Conservation (phyloP, 2,797 vertebrate species). For the Acomys russatus region DNA sequence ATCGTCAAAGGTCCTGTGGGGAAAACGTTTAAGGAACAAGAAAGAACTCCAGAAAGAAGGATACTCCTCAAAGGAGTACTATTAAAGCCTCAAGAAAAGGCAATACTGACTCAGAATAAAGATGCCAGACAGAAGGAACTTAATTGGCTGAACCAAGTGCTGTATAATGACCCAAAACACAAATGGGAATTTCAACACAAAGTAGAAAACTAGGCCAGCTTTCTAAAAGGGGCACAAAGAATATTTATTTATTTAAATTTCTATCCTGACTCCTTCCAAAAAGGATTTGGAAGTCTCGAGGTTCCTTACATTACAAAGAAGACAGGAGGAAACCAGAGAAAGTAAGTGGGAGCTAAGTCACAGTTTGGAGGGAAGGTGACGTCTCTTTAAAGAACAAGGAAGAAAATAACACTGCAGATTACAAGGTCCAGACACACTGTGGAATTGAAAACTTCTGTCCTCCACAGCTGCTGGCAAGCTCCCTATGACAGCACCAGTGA, state of each 20-base stretch:
- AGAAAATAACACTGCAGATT: background rate
- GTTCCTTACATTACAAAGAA: conserved; percentile 58
- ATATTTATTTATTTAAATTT: conserved; percentile 77
- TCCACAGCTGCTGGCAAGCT: background rate
- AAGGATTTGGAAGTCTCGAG: conserved; percentile 51
- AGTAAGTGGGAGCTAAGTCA: conserved; percentile 26
- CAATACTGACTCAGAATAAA: conserved; percentile 76
- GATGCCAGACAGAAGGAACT: conserved; percentile 73
- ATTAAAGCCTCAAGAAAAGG: conserved; percentile 80
- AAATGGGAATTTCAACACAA: conserved; percentile 80
- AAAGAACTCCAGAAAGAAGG: conserved; percentile 78
- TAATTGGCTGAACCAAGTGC: conserved; percentile 79
- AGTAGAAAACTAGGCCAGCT: conserved; percentile 79
- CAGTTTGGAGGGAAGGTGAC: background rate
- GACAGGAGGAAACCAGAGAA: conserved; percentile 10
- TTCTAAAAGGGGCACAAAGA: conserved; percentile 77
- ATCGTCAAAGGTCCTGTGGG: conserved; percentile 75
- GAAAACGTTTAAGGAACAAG: conserved; percentile 82
- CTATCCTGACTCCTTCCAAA: conserved; percentile 64
- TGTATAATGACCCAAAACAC: conserved; percentile 80
- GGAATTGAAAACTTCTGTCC: conserved; percentile 40
- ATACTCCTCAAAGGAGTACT: conserved; percentile 81
- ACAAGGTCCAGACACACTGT: background rate
- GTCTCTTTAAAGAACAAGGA: conserved; percentile 29
- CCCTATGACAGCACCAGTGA: background rate